Evolutionary conservation across 2,113 vertebrate species (phyloP).

Genomic region (Pipra filicauda): DNA sequence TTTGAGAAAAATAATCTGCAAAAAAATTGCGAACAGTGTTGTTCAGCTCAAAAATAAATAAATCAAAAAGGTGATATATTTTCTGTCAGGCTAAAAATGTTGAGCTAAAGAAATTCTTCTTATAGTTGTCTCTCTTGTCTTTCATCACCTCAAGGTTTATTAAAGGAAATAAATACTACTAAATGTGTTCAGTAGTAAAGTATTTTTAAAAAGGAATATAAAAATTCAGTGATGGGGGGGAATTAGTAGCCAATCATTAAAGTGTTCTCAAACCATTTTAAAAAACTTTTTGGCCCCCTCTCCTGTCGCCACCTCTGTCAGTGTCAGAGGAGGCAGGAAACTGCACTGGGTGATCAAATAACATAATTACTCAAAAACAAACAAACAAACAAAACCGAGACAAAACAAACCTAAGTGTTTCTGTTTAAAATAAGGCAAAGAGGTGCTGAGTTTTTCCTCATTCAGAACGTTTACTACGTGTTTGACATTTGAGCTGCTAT

Average conservation of each 20-base stretch:
- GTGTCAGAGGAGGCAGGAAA: neutral
- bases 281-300: neutral
- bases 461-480: conserved; percentile 71
- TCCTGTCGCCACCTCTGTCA: neutral
- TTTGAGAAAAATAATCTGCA: neutral
- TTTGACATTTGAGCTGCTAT: conserved; percentile 76
- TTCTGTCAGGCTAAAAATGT: neutral
- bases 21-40: neutral
- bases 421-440: conserved; percentile 50
- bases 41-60: neutral
- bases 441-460: conserved; percentile 48
- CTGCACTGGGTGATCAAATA: neutral
- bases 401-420: neutral
- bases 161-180: conserved; percentile 1
- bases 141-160: neutral
- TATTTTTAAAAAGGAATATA: neutral
- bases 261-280: neutral
- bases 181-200: neutral
- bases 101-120: neutral
- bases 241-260: neutral
- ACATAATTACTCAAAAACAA: neutral
- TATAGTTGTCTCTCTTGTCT: neutral
- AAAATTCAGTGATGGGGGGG: neutral
- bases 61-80: neutral
- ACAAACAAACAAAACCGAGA: neutral